phyloP scores from a whole-genome alignment of 1,140 invertebrate species.

The Gonatopus flavifemur region DNA sequence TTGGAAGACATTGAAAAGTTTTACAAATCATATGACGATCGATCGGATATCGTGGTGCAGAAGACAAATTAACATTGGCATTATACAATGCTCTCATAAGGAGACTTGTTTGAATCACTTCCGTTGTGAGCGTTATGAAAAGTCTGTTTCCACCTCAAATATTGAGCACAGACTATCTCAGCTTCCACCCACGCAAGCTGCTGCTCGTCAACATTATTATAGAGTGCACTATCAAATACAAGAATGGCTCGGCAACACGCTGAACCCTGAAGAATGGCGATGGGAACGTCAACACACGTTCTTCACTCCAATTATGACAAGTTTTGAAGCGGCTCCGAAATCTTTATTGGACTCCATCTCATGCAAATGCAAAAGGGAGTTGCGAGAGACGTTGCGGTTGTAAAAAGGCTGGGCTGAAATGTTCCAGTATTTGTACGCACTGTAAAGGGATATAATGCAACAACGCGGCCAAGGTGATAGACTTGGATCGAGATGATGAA shows the following conservation, averaged over 20 bases:
- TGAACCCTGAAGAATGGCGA: conserved; percentile 8
- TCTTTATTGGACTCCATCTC: conserved; percentile 3
- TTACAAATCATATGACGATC: not conserved
- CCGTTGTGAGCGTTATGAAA: not conserved
- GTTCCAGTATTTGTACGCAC: not conserved
- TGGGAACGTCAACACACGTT: conserved; percentile 9
- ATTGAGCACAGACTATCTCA: not conserved
- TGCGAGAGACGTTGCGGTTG: not conserved
- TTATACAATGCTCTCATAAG: not conserved
- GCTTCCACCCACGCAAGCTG: conserved; percentile 23
- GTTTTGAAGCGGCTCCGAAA: conserved; percentile 8
- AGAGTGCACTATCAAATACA: conserved; percentile 23
- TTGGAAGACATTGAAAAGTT: not conserved
- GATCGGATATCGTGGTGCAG: not conserved
- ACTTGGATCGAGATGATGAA: too few species aligned
- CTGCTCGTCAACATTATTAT: conserved; percentile 20
- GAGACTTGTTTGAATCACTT: not conserved
- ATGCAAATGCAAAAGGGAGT: not conserved
- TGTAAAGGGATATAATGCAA: too few species aligned
- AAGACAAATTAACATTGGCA: not conserved
- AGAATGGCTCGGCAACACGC: conserved; percentile 17
- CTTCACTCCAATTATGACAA: conserved; percentile 7
- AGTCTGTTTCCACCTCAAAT: not conserved
- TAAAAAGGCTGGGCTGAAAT: not conserved
- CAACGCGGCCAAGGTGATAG: too few species aligned